These are phyloP conservation scores for Leucania comma DNA, from an alignment of 2,888 invertebrate genomes.

Conservation along the genomic window DNA sequence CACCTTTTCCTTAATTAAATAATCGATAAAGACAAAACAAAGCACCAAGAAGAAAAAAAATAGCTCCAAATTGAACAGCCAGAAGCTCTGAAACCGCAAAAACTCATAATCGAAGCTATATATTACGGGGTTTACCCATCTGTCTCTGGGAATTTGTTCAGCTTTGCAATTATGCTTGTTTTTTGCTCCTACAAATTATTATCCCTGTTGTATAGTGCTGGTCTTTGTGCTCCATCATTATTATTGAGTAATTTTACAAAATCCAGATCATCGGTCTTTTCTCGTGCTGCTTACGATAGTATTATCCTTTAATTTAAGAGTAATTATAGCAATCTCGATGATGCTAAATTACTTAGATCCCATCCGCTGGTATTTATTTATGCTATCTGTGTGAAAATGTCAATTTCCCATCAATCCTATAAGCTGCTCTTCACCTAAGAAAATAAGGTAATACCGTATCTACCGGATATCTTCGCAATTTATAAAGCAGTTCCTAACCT, in stretches of 20 bases:
- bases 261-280: conserved; percentile 6
- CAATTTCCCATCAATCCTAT: too few relatives aligned
- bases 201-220: conserved; percentile 29
- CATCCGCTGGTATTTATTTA: conserved; percentile 13
- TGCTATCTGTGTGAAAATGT: conserved; percentile 5
- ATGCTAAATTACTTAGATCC: conserved; percentile 15
- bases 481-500: conserved; percentile 24
- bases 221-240: conserved; percentile 37
- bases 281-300: conserved; percentile 3
- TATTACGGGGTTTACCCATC: conserved; percentile 59
- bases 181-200: conserved; percentile 51
- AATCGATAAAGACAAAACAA: conserved; percentile 30
- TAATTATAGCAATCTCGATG: conserved; percentile 8
- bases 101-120: conserved; percentile 53
- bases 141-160: conserved; percentile 57
- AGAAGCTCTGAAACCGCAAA: conserved; percentile 50
- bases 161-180: conserved; percentile 54
- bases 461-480: not conserved
- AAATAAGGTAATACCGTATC: conserved; percentile 5
- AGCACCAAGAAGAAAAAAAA: conserved; percentile 26
- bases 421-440: not conserved
- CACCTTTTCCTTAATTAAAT: conserved; percentile 30
- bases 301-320: conserved; percentile 26
- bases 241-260: conserved; percentile 22
- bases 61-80: conserved; percentile 33